Percentiles rank a stretch among this genome's conserved stretches.
These are phyloP conservation scores for Poeciliopsis infans DNA, from an alignment of 2,797 vertebrate species.

Conservation along the genomic window DNA sequence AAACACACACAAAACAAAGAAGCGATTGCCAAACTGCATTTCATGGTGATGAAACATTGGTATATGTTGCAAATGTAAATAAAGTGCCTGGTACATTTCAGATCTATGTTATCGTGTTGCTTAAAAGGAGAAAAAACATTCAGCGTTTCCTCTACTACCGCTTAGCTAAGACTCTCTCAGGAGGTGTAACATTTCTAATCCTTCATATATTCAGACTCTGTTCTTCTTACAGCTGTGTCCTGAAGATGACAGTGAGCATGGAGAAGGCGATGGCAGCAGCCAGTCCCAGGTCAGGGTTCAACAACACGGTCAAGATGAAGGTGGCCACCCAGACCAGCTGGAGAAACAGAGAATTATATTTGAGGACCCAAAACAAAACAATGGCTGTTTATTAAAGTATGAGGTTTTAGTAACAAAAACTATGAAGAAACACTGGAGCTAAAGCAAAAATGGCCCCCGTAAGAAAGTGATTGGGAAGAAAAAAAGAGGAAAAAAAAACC, in stretches of 20 bases:
- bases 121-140: not conserved
- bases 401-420: not conserved
- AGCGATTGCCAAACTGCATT: not conserved
- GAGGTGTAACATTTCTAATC: not conserved
- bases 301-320: conserved; percentile 85
- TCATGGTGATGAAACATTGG: not conserved
- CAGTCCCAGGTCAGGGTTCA: conserved; percentile 92
- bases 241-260: conserved; percentile 91
- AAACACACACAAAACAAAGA: conserved; percentile 32
- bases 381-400: too few species aligned
- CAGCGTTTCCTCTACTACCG: not conserved
- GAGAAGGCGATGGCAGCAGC: conserved; percentile 89
- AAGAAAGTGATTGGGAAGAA: too few species aligned
- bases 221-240: conserved; percentile 89
- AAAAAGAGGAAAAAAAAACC: too few species aligned
- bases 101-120: not conserved
- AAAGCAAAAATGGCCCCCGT: not conserved
- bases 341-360: not conserved
- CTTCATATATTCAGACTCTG: not conserved
- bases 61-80: not conserved
- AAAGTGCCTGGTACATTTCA: not conserved
- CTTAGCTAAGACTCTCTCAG: not conserved
- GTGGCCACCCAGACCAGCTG: conserved; percentile 93
- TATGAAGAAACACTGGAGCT: not conserved
- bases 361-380: not conserved